Evolutionary conservation across 2,113 vertebrate genomes (phyloP), one percentile per base, ranked within the genome.

Genomic region (Triplophysa siluroides): DNA sequence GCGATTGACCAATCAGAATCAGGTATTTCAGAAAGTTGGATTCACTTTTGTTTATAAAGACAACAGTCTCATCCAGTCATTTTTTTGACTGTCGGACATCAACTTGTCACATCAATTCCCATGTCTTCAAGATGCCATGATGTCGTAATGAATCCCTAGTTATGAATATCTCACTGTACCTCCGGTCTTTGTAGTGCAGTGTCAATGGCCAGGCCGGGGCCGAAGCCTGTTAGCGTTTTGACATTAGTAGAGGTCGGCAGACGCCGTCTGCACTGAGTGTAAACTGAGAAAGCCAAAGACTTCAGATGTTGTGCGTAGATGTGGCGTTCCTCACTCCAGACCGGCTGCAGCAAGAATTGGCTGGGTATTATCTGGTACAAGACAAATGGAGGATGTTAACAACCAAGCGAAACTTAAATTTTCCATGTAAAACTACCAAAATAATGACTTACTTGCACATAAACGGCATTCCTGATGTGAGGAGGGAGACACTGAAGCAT

Each of bases 281-380:
- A 99, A 76, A 95, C 96, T 21, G 96, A 98, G 92, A 99, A 99
- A 29, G 98, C 96, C 71, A 99, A 87, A 64, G 98, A 99, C 84
- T 99, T 99, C 89, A 99, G 94, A 93, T 99, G 97, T 90, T 99
- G 98, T 62, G 95, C 95, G 80, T 99, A 98, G 87, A 98, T 95
- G 33, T 98, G 94, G 1, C 95, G 91, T 85, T 98, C 95, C 88
- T 98, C 97, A 0, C 95, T 95, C 86, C 95, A 93, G 80, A 98
- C 97, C 38, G 96, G 96, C 91, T 99, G 98, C 29, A 99, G 94
- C 71, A 99, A 94, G 89, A 97, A 97, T 87, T 98, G 96, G 85
- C 97, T 98, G 4, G 98, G 98, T 79, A 99, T 94, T 83, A 99
- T 97, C 98, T 99, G 88, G 54, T 67, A 16, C 10, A 50, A 18